Percentiles rank a stretch among this genome's conserved stretches.
Conservation (phyloP, 64 coral and sea anemone species). For the Stichodactyla helianthus region DNA sequence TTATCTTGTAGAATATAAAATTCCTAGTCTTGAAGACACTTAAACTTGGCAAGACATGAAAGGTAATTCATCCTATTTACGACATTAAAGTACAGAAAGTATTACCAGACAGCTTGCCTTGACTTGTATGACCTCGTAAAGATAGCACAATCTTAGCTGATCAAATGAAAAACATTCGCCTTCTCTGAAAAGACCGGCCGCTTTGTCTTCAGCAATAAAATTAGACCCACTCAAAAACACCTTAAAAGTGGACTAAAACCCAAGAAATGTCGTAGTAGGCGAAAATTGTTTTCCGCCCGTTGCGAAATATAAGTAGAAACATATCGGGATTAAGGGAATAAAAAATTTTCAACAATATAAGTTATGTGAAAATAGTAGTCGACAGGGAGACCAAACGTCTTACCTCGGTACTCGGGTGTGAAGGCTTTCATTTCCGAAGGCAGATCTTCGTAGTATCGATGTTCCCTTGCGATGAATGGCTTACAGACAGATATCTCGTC, state of each 20-base stretch:
- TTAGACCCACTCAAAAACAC: neutral
- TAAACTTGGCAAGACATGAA: too few species aligned
- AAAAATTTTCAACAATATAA: neutral
- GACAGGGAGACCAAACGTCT: conserved; percentile 4
- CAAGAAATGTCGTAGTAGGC: too few species aligned
- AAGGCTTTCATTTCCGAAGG: conserved; percentile 83
- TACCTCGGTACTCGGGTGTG: conserved; percentile 86
- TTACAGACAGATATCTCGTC: conserved; percentile 92
- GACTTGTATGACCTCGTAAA: too few species aligned
- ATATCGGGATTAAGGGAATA: neutral
- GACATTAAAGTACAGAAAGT: too few species aligned
- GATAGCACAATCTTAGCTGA: too few species aligned
- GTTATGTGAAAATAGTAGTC: neutral
- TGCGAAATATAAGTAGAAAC: neutral
- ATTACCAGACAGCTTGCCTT: too few species aligned
- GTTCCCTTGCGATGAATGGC: conserved; percentile 80
- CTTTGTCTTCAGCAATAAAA: neutral
- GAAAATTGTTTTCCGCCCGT: neutral
- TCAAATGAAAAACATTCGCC: too few species aligned
- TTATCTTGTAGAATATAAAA: too few species aligned
- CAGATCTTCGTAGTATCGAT: conserved; percentile 87
- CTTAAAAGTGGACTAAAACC: neutral
- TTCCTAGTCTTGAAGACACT: too few species aligned
- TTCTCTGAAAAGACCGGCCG: neutral
- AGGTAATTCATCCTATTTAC: too few species aligned